phyloP scores from a whole-genome alignment of 2,113 vertebrate species.

The Grantiella picta region DNA sequence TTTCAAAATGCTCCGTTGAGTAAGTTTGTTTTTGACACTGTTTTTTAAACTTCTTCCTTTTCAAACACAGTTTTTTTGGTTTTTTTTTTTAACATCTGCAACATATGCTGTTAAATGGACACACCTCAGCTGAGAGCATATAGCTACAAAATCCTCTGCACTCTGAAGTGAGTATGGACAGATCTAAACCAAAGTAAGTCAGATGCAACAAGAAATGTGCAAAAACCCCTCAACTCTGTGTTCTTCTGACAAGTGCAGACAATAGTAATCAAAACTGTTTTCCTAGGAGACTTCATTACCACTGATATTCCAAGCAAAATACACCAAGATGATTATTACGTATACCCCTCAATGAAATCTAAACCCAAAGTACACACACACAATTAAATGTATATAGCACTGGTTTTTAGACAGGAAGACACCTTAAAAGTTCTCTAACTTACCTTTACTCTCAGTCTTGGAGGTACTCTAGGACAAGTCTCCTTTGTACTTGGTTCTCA shows the following conservation, averaged over 20 bases:
- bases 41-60: neutral
- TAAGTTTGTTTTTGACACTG: neutral
- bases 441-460: neutral
- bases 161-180: neutral
- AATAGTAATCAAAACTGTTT: neutral
- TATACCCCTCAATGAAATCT: accelerated
- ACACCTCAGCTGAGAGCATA: neutral
- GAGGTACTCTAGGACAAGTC: neutral
- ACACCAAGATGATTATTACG: neutral
- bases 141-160: neutral
- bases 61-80: neutral
- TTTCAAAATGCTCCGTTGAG: neutral
- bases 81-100: neutral
- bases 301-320: neutral
- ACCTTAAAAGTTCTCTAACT: neutral
- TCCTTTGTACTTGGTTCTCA: neutral
- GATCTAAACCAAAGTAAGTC: neutral
- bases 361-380: neutral
- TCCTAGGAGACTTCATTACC: neutral
- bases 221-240: accelerated
- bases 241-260: neutral
- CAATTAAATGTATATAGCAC: neutral
- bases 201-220: neutral
- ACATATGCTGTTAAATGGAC: accelerated
- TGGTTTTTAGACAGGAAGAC: neutral